Evolutionary conservation across 2,797 vertebrate species (phyloP), one percentile per base, ranked within the genome.

Genomic region (Gallinago stenura): DNA sequence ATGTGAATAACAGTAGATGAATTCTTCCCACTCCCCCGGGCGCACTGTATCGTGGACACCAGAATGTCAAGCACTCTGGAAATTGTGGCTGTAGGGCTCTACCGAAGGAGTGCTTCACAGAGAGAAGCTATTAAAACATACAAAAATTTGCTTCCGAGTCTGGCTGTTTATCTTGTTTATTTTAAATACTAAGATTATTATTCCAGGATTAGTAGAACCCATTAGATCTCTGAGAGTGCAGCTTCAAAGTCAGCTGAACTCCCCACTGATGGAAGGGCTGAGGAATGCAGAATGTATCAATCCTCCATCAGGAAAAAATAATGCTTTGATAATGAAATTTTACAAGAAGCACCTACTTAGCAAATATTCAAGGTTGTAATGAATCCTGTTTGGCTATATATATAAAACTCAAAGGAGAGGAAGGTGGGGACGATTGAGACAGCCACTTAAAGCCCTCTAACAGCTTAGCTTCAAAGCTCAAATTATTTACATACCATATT

Each of bases 41-140:
- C 69, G 26, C 16, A 41, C 45, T 0, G 1, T 70, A 65, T n/a
- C 2, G 0, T 28, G 80, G 56, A 1, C n/a, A 48, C 9, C n/a
- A 41, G 82, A 60, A 1, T 24, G 43, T 10, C n/a, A 41, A 78
- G 31, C 10, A 8, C 31, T 84, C 33, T 79, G 60, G 62, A 69
- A 39, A 3, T 39, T 24, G 33, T 20, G 50, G 45, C n/a, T 90
- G 50, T 48, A 37, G 18, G 78, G 51, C 41, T 58, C 31, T 50
- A 28, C 48, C 54, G 11, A 41, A 37, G 39, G 19, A 69, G 26
- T 12, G 31, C 66, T 70, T 31, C 48, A 22, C n/a, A 86, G 69
- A 91, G 77, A 76, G 45, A 54, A 46, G 41, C 50, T 89, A 10
- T 43, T 87, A 45, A 88, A 84, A 46, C n/a, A 48, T 8, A n/a